Evolutionary conservation across 2,113 vertebrate species (phyloP), one percentile per base, ranked within the genome.

Genomic region (Siniperca chuatsi): DNA sequence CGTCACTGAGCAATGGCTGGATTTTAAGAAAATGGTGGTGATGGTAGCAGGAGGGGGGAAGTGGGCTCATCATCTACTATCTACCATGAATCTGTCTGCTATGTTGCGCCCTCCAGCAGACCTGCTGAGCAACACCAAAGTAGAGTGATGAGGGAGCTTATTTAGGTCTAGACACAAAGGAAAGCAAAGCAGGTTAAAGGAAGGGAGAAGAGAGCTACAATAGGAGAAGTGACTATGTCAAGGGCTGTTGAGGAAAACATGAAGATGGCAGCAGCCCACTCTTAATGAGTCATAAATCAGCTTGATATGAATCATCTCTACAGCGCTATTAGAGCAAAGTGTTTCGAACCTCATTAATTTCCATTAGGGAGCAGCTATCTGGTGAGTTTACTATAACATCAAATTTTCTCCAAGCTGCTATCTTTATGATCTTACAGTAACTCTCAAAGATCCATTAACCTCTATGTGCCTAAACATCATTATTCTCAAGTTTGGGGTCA

Each of bases 251-350:
- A 83, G 55, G 37, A 89, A 87, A 86, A 84, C 70, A 89, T 68
- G 69, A 87, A 83, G 82, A 87, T 86, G 75, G 83, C 83, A 78
- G 69, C 73, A 66, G 76, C 80, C 82, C 68, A 77, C 75, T 83
- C 85, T 85, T 93, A 94, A 92, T 91, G 87, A 94, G 84, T 82
- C 88, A 91, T 94, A 87, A 90, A 95, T 94, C 89, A 92, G 85
- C 57, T 79, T 70, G 83, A 93, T 90, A 87, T 87, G 87, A 91
- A 87, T 94, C 79, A 90, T 92, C 89, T 91, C 85, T 57, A 65
- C 89, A 86, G 85, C 25, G 66, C 89, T 79, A 93, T 93, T 90
- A 93, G 80, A 89, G 79, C 79, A 92, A 92, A 92, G 91, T 89
- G 90, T 86, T 88, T 83, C 75, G 66, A 92, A 91, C 85, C 88